Evolutionary conservation across 2,888 invertebrate genomes (phyloP).

Genomic region (Galerucella nymphaeae): DNA sequence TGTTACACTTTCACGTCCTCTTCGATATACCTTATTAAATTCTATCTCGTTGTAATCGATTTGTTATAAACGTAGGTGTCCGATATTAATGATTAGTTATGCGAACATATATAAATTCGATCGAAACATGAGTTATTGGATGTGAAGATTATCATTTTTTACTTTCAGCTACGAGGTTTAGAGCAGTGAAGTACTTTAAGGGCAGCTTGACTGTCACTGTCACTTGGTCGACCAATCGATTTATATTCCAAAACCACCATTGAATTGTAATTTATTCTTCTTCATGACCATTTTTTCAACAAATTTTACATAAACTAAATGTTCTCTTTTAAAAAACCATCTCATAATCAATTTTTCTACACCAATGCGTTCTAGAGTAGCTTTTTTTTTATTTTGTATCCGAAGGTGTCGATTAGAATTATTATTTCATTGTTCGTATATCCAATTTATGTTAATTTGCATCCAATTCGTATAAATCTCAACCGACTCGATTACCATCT

Average conservation of each 20-base stretch:
- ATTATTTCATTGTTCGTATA: conserved; percentile 37
- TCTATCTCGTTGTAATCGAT: conserved; percentile 62
- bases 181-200: too few species aligned
- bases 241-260: too few species aligned
- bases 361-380: background rate
- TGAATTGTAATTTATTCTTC: too few species aligned
- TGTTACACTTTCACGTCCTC: conserved; percentile 56
- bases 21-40: conserved; percentile 59
- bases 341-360: too few species aligned
- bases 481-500: conserved; percentile 32
- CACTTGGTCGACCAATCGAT: too few species aligned
- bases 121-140: conserved; percentile 15
- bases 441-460: conserved; percentile 38
- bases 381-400: conserved; percentile 8
- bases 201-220: too few species aligned
- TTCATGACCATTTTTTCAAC: too few species aligned
- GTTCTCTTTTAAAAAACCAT: too few species aligned
- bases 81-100: conserved; percentile 59
- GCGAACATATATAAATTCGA: background rate
- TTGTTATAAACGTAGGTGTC: conserved; percentile 63
- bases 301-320: too few species aligned
- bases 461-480: conserved; percentile 37
- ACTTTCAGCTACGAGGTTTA: background rate
- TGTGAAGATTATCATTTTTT: conserved; percentile 4
- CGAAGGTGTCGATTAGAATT: conserved; percentile 45